phyloP scores from a whole-genome alignment of 1,140 invertebrate species.

The Portunus trituberculatus region DNA sequence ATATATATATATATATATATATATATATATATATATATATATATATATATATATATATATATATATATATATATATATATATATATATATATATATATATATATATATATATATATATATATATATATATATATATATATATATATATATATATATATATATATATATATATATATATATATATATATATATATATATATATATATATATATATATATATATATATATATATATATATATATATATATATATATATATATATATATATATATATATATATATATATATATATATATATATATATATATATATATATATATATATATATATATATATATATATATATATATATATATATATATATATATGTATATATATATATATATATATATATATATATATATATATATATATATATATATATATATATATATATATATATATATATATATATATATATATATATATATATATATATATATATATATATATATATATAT shows the following conservation, averaged over 20 bases:
- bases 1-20: neutral
- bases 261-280: constrained; percentile 31
- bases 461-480: too few relatives aligned
- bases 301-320: neutral
- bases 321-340: neutral
- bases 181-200: too few relatives aligned
- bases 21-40: constrained; percentile 24
- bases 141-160: neutral
- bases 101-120: neutral
- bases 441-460: too few relatives aligned
- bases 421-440: too few relatives aligned
- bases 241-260: constrained; percentile 6
- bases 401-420: too few relatives aligned
- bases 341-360: too few relatives aligned
- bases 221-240: constrained; percentile 9
- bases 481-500: too few relatives aligned
- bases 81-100: constrained; percentile 49
- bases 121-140: neutral
- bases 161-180: too few relatives aligned
- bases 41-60: constrained; percentile 27
- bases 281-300: constrained; percentile 46
- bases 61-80: constrained; percentile 26
- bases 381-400: too few relatives aligned
- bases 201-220: neutral
- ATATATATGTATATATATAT: too few relatives aligned